Base-by-base conservation (phyloP, 1,140 invertebrate genomes). In the Ctenoplectra terminalis region DNA sequence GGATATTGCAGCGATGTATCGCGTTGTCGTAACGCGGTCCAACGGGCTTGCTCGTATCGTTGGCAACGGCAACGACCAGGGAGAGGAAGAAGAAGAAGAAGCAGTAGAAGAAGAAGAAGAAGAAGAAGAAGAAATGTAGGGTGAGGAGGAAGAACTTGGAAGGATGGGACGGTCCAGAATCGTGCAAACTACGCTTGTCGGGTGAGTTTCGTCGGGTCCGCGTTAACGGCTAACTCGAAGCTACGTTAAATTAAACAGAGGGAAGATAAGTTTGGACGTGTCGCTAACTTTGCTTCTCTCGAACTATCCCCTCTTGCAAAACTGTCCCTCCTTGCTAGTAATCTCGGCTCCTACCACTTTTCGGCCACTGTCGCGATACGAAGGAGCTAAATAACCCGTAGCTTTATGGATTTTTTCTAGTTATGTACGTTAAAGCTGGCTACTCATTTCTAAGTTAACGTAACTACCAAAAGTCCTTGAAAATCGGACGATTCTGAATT, bases 201-300 rank as follows among this genome's bases (percentile, higher is more conserved):
- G 86, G 74, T 85, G 87, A 89, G 84, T 84, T 88, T 84, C 82
- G 83, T 89, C 85, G 87, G 81, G 79, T 83, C 83, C 84, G 84
- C 79, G 91, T 91, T 92, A 92, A 91, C 87, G 88, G 89, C 88
- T 91, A 92, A 92, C 90, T 92, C 88, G 89, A 89, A 91, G 91
- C 84, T 89, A 92, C 87, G 90, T 92, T 92, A 92, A 92, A 92
- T 92, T 92, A 92, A 92, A 91, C 91, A 91, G 88, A 91, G 88
- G 91, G 89, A 83, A 86, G 90, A 92, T 92, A 92, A 92, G 90
- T 92, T 88, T 90, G 88, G 89, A 89, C 87, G 91, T 91, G 89
- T 92, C 91, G 88, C 87, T 91, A 92, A 92, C 90, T 91, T 92
- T 88, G 76, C 89, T 80, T 37, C 72, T 87, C 88, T 83, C 84